These are phyloP conservation scores for Gracilinanus agilis DNA, from an alignment of 2,113 vertebrate species.

Conservation along the genomic window DNA sequence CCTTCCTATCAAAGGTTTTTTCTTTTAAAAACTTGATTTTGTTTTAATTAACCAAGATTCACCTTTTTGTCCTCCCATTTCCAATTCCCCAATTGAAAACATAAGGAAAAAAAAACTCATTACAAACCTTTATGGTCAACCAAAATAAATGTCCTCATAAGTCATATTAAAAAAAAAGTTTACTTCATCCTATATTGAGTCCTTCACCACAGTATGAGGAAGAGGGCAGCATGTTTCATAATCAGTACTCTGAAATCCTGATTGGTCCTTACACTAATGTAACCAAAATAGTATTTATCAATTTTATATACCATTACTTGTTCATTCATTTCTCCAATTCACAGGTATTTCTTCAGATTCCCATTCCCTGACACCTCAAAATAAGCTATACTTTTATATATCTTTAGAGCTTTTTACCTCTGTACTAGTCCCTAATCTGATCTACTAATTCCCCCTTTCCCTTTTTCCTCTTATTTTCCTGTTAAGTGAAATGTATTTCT, in stretches of 20 bases:
- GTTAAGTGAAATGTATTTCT: not conserved
- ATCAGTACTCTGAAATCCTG: not conserved
- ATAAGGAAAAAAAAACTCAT: not conserved
- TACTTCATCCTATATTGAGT: not conserved
- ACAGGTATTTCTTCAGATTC: not conserved
- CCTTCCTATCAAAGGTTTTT: not conserved
- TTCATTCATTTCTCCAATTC: not conserved
- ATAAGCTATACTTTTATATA: not conserved
- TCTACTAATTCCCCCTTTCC: not conserved
- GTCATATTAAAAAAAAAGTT: not conserved
- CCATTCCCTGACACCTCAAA: not conserved
- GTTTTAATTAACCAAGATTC: not conserved
- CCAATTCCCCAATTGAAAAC: not conserved
- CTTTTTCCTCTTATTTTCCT: not conserved
- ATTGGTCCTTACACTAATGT: not conserved
- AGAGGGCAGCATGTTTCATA: not conserved
- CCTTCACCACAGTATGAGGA: not conserved
- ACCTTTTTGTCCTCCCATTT: not conserved
- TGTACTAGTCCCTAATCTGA: not conserved
- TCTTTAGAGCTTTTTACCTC: not conserved
- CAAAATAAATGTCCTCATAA: not conserved
- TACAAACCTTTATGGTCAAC: not conserved
- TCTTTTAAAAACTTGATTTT: not conserved
- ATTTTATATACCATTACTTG: not conserved
- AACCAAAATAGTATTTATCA: not conserved